These are phyloP conservation scores for Drosophila nigromelanica DNA, from an alignment of 1,140 invertebrate species.

Conservation along the genomic window DNA sequence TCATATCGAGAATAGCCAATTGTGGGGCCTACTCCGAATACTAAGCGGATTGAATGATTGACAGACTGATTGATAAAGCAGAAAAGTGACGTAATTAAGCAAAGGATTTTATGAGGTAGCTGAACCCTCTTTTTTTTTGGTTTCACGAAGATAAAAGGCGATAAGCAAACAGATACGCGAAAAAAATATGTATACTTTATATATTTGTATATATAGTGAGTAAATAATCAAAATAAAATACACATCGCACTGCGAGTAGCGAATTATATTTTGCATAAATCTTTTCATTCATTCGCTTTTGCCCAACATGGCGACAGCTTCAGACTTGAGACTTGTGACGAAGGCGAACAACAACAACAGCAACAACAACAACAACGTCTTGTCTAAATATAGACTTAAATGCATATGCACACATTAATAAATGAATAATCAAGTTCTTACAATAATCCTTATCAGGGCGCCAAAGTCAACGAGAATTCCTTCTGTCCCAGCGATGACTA, in stretches of 20 bases:
- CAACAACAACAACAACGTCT: neutral
- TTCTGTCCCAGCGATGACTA: constrained; percentile 7
- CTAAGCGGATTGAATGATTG: constrained; percentile 31
- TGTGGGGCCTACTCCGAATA: neutral
- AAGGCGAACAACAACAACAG: constrained; percentile 5
- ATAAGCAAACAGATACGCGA: constrained; percentile 64
- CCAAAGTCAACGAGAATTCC: constrained; percentile 10
- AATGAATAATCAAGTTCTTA: constrained; percentile 9
- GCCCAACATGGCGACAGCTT: constrained; percentile 25
- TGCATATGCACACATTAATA: constrained; percentile 8
- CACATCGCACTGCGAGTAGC: constrained; percentile 33
- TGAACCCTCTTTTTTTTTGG: constrained; percentile 36
- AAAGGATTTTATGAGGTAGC: constrained; percentile 47
- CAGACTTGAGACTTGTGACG: constrained; percentile 11
- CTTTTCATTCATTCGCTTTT: constrained; percentile 47
- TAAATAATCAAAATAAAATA: constrained; percentile 31
- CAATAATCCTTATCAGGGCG: constrained; percentile 16
- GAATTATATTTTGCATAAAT: constrained; percentile 72
- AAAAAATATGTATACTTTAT: constrained; percentile 28
- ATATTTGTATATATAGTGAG: constrained; percentile 11
- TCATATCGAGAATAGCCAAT: neutral
- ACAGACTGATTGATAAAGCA: constrained; percentile 38
- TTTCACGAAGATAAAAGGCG: constrained; percentile 27
- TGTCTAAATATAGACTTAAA: constrained; percentile 36
- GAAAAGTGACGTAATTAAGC: constrained; percentile 63